phyloP scores from a whole-genome alignment of 2,888 invertebrate genomes.

The Bedellia somnulentella region DNA sequence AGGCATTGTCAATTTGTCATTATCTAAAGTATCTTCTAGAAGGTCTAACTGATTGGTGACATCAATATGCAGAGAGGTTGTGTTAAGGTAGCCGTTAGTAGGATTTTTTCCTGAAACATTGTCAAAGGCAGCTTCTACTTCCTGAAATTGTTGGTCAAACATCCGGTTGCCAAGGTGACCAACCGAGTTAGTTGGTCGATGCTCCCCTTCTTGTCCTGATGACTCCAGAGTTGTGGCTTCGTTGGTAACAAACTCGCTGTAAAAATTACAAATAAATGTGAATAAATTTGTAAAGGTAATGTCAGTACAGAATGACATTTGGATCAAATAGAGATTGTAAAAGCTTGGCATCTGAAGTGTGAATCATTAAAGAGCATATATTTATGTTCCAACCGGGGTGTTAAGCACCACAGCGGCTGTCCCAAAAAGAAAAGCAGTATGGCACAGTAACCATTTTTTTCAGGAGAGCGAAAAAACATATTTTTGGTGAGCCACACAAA shows the following conservation, averaged over 20 bases:
- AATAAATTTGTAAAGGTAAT: too few relatives aligned
- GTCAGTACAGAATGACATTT: too few relatives aligned
- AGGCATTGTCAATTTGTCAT: conserved; percentile 20
- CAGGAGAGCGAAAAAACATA: too few relatives aligned
- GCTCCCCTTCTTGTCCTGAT: conserved; percentile 31
- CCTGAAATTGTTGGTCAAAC: conserved; percentile 39
- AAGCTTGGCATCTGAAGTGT: neutral
- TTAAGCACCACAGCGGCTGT: too few relatives aligned
- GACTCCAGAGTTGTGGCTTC: conserved; percentile 45
- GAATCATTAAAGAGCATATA: too few relatives aligned
- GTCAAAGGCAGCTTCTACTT: conserved; percentile 26
- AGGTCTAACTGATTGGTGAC: conserved; percentile 24
- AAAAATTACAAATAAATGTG: conserved; percentile 8
- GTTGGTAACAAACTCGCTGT: conserved; percentile 41
- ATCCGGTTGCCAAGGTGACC: conserved; percentile 33
- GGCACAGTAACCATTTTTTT: too few relatives aligned
- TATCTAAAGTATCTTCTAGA: conserved; percentile 21
- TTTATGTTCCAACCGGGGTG: too few relatives aligned
- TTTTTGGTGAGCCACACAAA: too few relatives aligned
- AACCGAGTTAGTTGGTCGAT: conserved; percentile 19
- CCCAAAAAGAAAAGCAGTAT: too few relatives aligned
- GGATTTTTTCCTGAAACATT: conserved; percentile 13
- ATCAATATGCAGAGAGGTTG: conserved; percentile 24
- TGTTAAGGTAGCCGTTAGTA: conserved; percentile 13
- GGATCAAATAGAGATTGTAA: neutral